Percentiles rank a stretch among this genome's conserved stretches.
These are phyloP conservation scores for Criorhina ranunculi DNA, from an alignment of 2,888 invertebrate genomes.

Conservation along the genomic window DNA sequence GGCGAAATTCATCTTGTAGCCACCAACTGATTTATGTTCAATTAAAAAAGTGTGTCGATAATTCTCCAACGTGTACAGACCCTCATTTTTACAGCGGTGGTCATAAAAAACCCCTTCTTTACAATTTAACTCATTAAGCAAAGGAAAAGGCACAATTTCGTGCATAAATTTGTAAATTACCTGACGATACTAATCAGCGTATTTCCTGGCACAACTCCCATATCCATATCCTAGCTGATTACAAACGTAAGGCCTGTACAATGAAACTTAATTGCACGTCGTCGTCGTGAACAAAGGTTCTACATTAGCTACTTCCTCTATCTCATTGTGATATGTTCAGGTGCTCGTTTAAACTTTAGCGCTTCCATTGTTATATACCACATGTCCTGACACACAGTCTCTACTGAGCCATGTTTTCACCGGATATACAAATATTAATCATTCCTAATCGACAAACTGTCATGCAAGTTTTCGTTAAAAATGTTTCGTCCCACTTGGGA, in stretches of 20 bases:
- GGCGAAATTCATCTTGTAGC: too few species aligned
- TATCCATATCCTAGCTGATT: neutral
- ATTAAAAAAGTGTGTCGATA: too few species aligned
- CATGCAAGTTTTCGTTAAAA: conserved; percentile 12
- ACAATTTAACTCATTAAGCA: neutral
- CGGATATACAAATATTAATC: conserved; percentile 5
- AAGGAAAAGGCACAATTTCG: neutral
- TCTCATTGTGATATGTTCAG: neutral
- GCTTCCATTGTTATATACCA: neutral
- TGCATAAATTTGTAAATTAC: conserved; percentile 5
- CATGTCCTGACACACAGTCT: too few species aligned
- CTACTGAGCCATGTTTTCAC: neutral
- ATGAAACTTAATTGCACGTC: neutral
- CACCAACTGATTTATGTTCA: too few species aligned
- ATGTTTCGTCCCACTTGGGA: neutral
- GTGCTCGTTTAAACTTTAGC: neutral
- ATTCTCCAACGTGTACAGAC: too few species aligned
- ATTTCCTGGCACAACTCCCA: neutral
- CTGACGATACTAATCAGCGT: neutral
- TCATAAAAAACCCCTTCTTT: too few species aligned
- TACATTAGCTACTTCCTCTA: neutral
- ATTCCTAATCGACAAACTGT: conserved; percentile 14
- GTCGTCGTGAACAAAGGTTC: too few species aligned
- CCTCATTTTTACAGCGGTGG: too few species aligned
- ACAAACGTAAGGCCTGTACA: neutral